phyloP scores from a whole-genome alignment of 2,113 vertebrate genomes.

The Zootoca vivipara region DNA sequence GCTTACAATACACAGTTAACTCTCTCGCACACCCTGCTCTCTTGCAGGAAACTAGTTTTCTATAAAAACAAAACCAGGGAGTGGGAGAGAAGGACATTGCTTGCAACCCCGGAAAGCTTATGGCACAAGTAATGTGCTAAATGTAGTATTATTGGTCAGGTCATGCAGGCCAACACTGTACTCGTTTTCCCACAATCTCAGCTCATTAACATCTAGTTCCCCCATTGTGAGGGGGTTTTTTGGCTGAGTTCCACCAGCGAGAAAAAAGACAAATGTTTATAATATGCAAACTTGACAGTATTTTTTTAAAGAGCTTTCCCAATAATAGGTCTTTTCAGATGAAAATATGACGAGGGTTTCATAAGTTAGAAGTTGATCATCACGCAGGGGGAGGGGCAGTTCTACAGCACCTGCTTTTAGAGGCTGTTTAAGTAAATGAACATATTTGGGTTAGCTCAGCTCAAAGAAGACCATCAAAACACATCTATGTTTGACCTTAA shows the following conservation, averaged over 20 bases:
- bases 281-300: slow-evolving; percentile 66
- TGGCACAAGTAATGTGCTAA: slow-evolving; percentile 71
- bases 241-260: slow-evolving; percentile 67
- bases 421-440: slow-evolving; percentile 59
- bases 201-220: slow-evolving; percentile 73
- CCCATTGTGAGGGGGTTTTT: slow-evolving; percentile 66
- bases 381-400: slow-evolving; percentile 2
- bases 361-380: slow-evolving; percentile 71
- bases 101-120: slow-evolving; percentile 67
- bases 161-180: slow-evolving; percentile 69
- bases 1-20: slow-evolving; percentile 54
- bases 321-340: slow-evolving; percentile 42
- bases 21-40: neutral
- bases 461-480: slow-evolving; percentile 39
- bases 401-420: slow-evolving; percentile 69
- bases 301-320: slow-evolving; percentile 22
- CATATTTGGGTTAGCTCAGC: slow-evolving; percentile 41
- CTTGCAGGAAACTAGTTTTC: slow-evolving; percentile 60
- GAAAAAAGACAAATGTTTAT: slow-evolving; percentile 70
- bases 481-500: slow-evolving; percentile 18
- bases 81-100: slow-evolving; percentile 27
- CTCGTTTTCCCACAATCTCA: slow-evolving; percentile 75
- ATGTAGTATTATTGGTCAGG: slow-evolving; percentile 74
- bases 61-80: slow-evolving; percentile 50
- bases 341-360: slow-evolving; percentile 62